Evolutionary conservation across 1,140 invertebrate genomes (phyloP), one percentile per base, ranked within the genome.

Genomic region (Pissodes strobi): DNA sequence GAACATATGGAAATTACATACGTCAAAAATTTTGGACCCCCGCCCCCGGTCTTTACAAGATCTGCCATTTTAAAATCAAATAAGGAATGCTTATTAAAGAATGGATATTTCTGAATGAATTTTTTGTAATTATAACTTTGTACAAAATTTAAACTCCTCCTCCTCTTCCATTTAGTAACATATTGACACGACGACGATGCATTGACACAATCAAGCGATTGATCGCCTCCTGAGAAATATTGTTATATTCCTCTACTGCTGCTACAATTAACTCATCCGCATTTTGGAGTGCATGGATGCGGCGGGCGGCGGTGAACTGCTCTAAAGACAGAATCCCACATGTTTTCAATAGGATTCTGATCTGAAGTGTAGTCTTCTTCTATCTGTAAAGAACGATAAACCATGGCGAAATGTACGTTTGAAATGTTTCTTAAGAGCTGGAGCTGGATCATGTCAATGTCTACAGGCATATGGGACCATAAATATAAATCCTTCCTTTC

Each of bases 301-400:
- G 45, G 45, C 6, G n/a, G 30, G 21, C 19, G 19, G 13, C 13
- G 12, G 19, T 19, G 52, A 39, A 55, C 10, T 37, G 3, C 43
- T 46, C 27, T 38, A 17, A 12, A n/a, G 34, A 64, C 5, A 37
- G 19, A 34, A 64, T 64, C 22, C 51, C 51, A 64, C 17, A 57
- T 10, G 34, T 63, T 19, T 51, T 63, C 60, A 21, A 64, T 46
- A 12, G 61, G 51, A 64, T 64, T 56, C 51, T 46, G 53, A 27
- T 63, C 60, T 3, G 60, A 23, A 12, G 60, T 53, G 48, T 63
- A 57, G 10, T 57, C 55, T 57, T n/a, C 43, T 48, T 59, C 49
- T 45, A 34, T 59, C 57, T 45, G 55, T 55, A 58, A 58, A 58
- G 13, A 58, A 45, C 17, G 22, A 51, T 51, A 51, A 12, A 27